Evolutionary conservation across 2,888 invertebrate genomes (phyloP), one percentile per base, ranked within the genome.

Genomic region (Euzophera pinguis): DNA sequence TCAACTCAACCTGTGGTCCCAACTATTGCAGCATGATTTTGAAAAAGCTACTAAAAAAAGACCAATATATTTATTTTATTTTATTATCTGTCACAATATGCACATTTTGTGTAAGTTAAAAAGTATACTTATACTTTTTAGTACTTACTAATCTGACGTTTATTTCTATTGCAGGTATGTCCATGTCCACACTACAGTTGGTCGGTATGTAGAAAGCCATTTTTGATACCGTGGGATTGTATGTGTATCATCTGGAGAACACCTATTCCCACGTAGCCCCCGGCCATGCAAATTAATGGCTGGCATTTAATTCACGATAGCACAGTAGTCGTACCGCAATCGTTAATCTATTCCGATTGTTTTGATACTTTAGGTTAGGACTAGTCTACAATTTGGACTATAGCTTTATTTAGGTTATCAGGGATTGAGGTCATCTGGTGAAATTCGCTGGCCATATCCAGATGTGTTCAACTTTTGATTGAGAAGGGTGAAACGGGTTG

Each of bases 281-380:
- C 58, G 60, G 52, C 53, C 60, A 65, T 65, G 61, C 73, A 73
- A 74, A 75, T 75, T 70, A 69, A 64, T 62, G 53, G 60, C 53
- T 69, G 69, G 66, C 73, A 63, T 73, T 72, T 73, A 73, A 75
- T 73, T 73, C 71, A 73, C 72, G 63, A 70, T 72, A 70, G 62
- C 67, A 63, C 74, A 69, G 71, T 71, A 73, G 73, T 74, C 54
- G 67, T 69, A 54, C 54, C 50, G 41, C 50, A 56, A 57, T 62
- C 68, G 67, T 73, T 68, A 67, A 68, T 65, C 60, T 53, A 61
- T 61, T 63, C 61, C 60, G 64, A 63, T 56, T 58, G 53, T 60
- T 60, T 60, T 63, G 57, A 54, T 64, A 58, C 47, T 64, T 27
- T 50, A 39, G 29, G 39, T 50, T 14, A 50, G 39, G 39, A 41